Evolutionary conservation across 35 echinoderm and acorn worm species (phyloP), one percentile per base, ranked within the genome.

Genomic region (Ophiothrix spiculata): DNA sequence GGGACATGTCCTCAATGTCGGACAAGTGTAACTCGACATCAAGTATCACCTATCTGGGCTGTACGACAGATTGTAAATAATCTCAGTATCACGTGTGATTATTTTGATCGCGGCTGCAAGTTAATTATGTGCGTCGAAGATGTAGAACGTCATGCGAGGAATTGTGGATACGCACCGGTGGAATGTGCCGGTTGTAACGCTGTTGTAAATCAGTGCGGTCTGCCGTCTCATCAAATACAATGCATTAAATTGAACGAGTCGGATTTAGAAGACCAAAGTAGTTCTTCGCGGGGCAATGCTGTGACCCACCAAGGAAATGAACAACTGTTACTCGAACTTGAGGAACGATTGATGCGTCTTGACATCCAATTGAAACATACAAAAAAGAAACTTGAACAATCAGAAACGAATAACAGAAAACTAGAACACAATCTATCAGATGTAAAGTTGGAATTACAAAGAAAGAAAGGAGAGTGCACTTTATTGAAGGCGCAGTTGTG

Each of bases 1-100:
- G 85, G 86, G 32, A 88, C 89, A 1, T 99, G 96, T 39, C 96
- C 96, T 3, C 91, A 94, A 36, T 99, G 96, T 78, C 89, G 96
- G 2, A 54, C 82, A 15, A 79, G 38, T 37, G 77, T 99, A 34
- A 79, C 60, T 15, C 80, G 82, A 32, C 79, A 64, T 56, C 82
- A 94, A 28, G 86, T 89, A 23, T 91, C 89, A 76, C 92, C 95
- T 21, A 86, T 98, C 31, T 98, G 88, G 89, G 93, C 95, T 25
- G 75, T 98, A 1, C 81, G 95, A 32, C 88, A 91, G 83, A 41
- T 98, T 8, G 90, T 98, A 54, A 94, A 91, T 76, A 91, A 88
- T 40, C 40, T 98, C 14, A 81, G 76, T 0, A 86, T 98, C 32
- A 73, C 86, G 36, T 98, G 95, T 60, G 83, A 84, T 40, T 88